Base-by-base conservation (phyloP, 2,888 invertebrate species). In the Drosophila antonietae region DNA sequence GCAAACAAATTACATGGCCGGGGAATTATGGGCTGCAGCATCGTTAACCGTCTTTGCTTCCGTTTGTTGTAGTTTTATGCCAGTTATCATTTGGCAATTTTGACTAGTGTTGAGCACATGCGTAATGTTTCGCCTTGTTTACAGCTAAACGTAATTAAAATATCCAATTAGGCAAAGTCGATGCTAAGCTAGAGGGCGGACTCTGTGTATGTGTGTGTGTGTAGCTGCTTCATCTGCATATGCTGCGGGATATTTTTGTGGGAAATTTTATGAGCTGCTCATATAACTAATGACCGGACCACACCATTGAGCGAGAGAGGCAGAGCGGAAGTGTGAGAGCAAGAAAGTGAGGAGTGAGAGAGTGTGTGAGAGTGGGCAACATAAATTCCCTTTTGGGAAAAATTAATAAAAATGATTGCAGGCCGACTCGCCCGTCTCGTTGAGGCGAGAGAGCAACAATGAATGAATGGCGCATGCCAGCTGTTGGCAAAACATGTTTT, bases 331-430 rank as follows among this genome's bases (percentile, higher is more conserved):
- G 18, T 2, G 12, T 3, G 35, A 6, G n/a, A 9, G 35, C 0
- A 35, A 20, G 15, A 2, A 35, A 8, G 33, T 1, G 12, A 14
- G 35, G 52, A 12, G 18, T 9, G 37, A 1, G 20, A 8, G 5
- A 2, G 52, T 5, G 37, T 1, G 15, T 9, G 59, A 39, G 28
- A 68, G 62, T 56, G 39, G 60, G 74, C 65, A 71, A 77, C 84
- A 84, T 83, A 84, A 83, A 84, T 84, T 86, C 82, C 79, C 78
- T 84, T 84, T 83, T 81, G 80, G 78, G 75, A 73, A 83, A 87
- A 86, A 86, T 86, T 86, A 85, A 86, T 86, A 86, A 86, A 86
- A 86, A 86, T 87, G 85, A 86, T 86, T 86, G 86, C 85, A 77
- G 67, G 72, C 83, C 74, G 72, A 62, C 10, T 6, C 68, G 79